A percentile compares a stretch with the other conserved stretches of the same genome.
phyloP scores from a whole-genome alignment of 2,888 invertebrate genomes.

The Andricus quercusramuli region DNA sequence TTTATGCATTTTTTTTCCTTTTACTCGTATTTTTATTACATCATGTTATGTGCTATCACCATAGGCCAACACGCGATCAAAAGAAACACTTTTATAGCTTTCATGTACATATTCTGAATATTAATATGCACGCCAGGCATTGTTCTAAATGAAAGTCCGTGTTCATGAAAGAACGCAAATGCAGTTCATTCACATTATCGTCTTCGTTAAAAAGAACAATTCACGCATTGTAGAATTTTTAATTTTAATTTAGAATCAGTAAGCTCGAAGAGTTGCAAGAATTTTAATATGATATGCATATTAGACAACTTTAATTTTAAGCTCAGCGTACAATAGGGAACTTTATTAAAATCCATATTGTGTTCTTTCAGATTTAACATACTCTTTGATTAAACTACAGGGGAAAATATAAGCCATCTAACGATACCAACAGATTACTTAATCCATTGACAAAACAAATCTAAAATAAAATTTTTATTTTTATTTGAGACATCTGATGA shows the following conservation, averaged over 20 bases:
- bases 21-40: slow-evolving; percentile 24
- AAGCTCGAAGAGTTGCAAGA: not conserved
- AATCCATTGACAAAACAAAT: too few relatives aligned
- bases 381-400: not conserved
- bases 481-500: too few relatives aligned
- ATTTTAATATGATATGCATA: not conserved
- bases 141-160: slow-evolving; percentile 2
- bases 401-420: too few relatives aligned
- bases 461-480: too few relatives aligned
- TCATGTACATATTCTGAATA: slow-evolving; percentile 13
- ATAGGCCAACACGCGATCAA: slow-evolving; percentile 27
- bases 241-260: not conserved
- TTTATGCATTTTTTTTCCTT: not conserved
- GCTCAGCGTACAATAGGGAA: not conserved
- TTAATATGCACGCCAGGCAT: slow-evolving; percentile 8
- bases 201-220: not conserved
- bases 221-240: not conserved
- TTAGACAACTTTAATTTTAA: not conserved
- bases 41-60: not conserved
- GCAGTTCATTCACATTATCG: slow-evolving; percentile 25
- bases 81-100: not conserved
- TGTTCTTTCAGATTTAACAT: not conserved
- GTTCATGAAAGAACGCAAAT: not conserved
- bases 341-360: not conserved
- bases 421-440: too few relatives aligned